These are phyloP conservation scores for Telmatochromis brachygnathus DNA, from an alignment of 2,113 vertebrate species.

Conservation along the genomic window DNA sequence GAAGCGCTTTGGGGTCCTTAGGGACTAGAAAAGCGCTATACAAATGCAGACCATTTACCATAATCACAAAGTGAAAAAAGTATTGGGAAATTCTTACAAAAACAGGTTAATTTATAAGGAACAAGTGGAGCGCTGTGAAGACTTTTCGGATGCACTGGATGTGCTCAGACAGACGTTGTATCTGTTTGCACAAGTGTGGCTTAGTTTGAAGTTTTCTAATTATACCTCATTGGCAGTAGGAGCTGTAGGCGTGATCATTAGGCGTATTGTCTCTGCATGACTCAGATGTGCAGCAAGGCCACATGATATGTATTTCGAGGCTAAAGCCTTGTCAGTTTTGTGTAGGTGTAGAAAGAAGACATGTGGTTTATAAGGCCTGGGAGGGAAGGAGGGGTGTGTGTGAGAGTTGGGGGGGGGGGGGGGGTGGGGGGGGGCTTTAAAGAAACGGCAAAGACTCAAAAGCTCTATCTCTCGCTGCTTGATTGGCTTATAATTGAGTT, in stretches of 20 bases:
- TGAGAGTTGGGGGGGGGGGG: not conserved
- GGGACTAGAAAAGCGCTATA: no score
- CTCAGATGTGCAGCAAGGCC: slow-evolving; percentile 22
- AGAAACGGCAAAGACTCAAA: not conserved
- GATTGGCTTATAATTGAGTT: slow-evolving; percentile 55
- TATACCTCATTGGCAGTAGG: not conserved
- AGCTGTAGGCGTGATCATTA: not conserved
- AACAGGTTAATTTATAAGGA: accelerated
- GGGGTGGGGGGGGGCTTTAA: not conserved
- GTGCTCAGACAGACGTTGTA: not conserved
- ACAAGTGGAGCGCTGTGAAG: not conserved
- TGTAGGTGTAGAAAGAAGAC: slow-evolving; percentile 9
- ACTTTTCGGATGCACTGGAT: not conserved
- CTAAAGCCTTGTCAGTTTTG: slow-evolving; percentile 15
- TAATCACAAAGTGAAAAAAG: not conserved
- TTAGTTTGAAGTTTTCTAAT: slow-evolving; percentile 3
- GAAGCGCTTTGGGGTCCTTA: no score
- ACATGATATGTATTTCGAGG: slow-evolving; percentile 1
- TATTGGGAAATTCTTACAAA: not conserved
- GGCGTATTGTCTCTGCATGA: slow-evolving; percentile 7
- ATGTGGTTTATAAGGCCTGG: not conserved
- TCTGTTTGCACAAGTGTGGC: slow-evolving; percentile 17
- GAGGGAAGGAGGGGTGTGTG: not conserved
- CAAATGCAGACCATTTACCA: no score
- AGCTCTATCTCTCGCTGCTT: slow-evolving; percentile 30